A percentile compares a stretch with the other conserved stretches of the same genome.
Conservation (phyloP, 2,797 vertebrate genomes). For the Gymnothorax reevesii region DNA sequence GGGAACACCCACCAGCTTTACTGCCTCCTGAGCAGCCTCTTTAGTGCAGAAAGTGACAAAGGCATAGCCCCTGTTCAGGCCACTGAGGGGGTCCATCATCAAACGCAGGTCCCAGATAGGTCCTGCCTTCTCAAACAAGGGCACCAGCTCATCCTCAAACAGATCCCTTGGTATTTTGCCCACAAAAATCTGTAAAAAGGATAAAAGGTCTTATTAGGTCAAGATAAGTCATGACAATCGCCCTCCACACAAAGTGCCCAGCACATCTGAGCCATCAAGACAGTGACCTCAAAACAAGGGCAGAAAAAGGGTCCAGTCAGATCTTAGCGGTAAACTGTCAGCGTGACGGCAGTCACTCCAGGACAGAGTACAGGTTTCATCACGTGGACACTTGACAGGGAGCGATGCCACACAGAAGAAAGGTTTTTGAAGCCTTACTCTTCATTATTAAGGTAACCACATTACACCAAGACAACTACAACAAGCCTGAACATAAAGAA, state of each 20-base stretch:
- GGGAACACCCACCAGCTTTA: constrained; percentile 85
- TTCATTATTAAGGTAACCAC: neutral
- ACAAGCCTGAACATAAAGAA: too few relatives aligned
- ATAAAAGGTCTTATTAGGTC: neutral
- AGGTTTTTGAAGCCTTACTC: neutral
- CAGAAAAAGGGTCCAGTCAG: constrained; percentile 30
- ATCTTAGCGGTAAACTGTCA: constrained; percentile 50
- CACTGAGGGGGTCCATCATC: constrained; percentile 99
- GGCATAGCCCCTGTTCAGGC: constrained; percentile 97
- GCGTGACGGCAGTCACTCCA: constrained; percentile 47
- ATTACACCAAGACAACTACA: neutral
- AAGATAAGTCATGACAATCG: neutral
- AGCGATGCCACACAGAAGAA: neutral
- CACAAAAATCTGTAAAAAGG: constrained; percentile 87
- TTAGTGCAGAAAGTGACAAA: constrained; percentile 99
- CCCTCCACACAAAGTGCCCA: neutral
- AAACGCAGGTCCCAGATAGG: constrained; percentile 98
- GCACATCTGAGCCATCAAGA: neutral
- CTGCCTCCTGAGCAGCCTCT: constrained; percentile 97
- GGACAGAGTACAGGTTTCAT: constrained; percentile 42
- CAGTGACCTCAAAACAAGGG: neutral
- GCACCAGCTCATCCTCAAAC: constrained; percentile 98
- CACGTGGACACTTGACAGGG: constrained; percentile 31
- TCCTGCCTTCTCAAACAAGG: constrained; percentile 97
- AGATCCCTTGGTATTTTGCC: constrained; percentile 98